phyloP scores from a whole-genome alignment of 2,113 vertebrate species.

The Galeopterus variegatus region DNA sequence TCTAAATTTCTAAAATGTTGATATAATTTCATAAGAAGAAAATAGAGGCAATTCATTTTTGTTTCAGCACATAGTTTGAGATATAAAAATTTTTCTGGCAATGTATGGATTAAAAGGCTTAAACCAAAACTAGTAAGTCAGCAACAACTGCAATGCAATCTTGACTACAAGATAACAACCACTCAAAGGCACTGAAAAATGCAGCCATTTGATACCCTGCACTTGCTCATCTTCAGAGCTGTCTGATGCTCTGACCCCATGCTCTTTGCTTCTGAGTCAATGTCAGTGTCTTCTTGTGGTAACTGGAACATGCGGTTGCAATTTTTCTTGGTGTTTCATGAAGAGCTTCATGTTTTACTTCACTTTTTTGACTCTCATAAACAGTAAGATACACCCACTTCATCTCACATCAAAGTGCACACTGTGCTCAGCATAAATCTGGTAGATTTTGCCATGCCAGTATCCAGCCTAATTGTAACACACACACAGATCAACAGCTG shows the following conservation, averaged over 20 bases:
- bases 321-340: neutral
- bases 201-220: neutral
- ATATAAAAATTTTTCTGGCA: neutral
- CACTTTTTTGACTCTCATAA: neutral
- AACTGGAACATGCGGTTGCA: too few species aligned
- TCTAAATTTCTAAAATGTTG: neutral
- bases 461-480: neutral
- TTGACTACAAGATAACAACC: neutral
- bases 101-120: neutral
- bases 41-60: neutral
- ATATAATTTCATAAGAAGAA: neutral
- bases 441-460: neutral
- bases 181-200: neutral
- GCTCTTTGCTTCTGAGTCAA: neutral
- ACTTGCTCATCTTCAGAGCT: neutral
- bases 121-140: neutral
- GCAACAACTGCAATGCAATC: neutral
- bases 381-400: neutral
- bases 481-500: neutral
- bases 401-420: neutral
- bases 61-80: neutral
- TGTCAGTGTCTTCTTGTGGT: rapidly evolving
- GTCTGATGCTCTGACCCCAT: neutral
- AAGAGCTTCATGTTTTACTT: neutral
- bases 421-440: neutral